Evolutionary conservation across 2,113 vertebrate genomes (phyloP).

Genomic region (Boleophthalmus pectinirostris): DNA sequence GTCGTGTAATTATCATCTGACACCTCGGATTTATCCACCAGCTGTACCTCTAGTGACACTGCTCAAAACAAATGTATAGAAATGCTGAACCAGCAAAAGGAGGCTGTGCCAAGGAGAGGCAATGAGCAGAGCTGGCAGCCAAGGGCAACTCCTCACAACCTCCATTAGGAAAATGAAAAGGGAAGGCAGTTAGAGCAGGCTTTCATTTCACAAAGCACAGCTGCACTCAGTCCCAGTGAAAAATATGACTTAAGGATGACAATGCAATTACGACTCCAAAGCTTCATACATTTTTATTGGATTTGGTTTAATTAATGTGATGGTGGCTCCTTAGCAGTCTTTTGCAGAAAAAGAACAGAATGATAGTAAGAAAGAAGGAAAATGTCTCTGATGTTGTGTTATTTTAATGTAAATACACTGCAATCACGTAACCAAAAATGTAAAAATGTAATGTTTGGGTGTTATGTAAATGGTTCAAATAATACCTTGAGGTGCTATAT

Average conservation of each 20-base stretch:
- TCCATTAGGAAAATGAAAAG: slow-evolving; percentile 79
- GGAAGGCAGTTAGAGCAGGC: slow-evolving; percentile 50
- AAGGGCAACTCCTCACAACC: slow-evolving; percentile 45
- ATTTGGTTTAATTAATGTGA: slow-evolving; percentile 56
- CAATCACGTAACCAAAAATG: background rate
- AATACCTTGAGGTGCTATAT: slow-evolving; percentile 92
- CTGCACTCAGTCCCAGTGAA: slow-evolving; percentile 39
- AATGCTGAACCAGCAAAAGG: slow-evolving; percentile 66
- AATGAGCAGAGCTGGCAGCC: slow-evolving; percentile 59
- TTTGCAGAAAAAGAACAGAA: slow-evolving; percentile 35
- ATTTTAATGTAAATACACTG: background rate
- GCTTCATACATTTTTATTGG: slow-evolving; percentile 54
- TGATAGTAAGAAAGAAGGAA: background rate
- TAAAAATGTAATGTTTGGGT: background rate
- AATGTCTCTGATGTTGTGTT: background rate
- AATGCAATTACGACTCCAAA: slow-evolving; percentile 58
- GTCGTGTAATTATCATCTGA: slow-evolving; percentile 40
- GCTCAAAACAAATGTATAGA: slow-evolving; percentile 57
- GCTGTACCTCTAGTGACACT: slow-evolving; percentile 44
- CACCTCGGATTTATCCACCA: slow-evolving; percentile 53
- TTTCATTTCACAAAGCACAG: slow-evolving; percentile 64
- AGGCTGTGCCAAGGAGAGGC: slow-evolving; percentile 52
- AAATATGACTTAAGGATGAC: slow-evolving; percentile 61
- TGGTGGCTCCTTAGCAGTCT: slow-evolving; percentile 24
- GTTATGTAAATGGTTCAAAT: background rate